Evolutionary conservation across 2,888 invertebrate genomes (phyloP).

Genomic region (Dusona sp.): DNA sequence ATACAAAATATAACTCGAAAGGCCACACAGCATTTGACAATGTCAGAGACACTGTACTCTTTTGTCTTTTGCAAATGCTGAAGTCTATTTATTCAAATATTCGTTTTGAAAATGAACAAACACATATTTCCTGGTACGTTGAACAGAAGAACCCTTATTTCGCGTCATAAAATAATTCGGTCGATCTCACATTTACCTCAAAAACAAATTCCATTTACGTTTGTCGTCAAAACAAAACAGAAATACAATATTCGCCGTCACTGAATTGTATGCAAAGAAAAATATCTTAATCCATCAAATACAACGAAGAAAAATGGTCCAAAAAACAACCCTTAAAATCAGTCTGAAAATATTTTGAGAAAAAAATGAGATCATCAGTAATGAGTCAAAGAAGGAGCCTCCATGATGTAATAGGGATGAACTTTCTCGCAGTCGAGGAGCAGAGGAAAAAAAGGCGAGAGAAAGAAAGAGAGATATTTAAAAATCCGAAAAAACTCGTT

Average conservation of each 20-base stretch:
- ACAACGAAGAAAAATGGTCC: neutral
- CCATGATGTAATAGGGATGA: slow-evolving; percentile 3
- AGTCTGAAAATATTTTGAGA: neutral
- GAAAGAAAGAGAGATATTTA: slow-evolving; percentile 1
- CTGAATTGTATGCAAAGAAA: neutral
- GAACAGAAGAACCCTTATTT: neutral
- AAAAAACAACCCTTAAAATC: neutral
- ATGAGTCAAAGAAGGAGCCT: neutral
- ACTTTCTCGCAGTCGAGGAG: slow-evolving; percentile 7
- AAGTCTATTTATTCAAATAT: neutral
- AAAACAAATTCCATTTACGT: neutral
- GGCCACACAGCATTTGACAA: slow-evolving; percentile 39
- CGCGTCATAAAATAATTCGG: neutral
- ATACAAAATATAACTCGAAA: slow-evolving; percentile 51
- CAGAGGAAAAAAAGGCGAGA: neutral
- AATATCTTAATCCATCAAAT: neutral
- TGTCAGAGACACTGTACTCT: neutral
- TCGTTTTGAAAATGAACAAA: neutral
- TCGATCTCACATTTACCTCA: neutral
- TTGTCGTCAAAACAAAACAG: neutral
- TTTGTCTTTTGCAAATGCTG: neutral
- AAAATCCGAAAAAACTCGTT: slow-evolving; percentile 39
- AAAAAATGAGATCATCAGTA: neutral
- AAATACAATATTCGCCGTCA: neutral
- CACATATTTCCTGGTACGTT: neutral